These are phyloP conservation scores for Lepilemur septentrionalis DNA, from an alignment of 2,797 vertebrate genomes.

Conservation along the genomic window DNA sequence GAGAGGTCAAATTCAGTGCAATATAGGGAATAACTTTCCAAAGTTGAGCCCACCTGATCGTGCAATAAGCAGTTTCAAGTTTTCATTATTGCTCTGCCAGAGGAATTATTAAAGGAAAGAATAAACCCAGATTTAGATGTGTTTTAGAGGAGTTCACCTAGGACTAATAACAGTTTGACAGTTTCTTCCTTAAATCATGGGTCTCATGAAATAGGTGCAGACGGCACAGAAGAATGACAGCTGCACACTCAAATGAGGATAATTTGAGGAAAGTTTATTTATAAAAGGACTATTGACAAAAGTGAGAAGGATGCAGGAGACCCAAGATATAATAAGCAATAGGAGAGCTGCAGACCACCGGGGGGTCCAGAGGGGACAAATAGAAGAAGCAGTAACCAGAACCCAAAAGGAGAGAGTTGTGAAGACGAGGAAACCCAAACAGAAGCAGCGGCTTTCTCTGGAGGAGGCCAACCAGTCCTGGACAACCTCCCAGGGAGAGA, in stretches of 20 bases:
- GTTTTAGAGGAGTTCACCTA: background rate
- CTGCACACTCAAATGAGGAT: background rate
- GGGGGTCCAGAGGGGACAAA: background rate
- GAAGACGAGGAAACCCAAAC: background rate
- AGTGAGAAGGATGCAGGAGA: background rate
- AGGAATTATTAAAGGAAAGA: constrained; percentile 14
- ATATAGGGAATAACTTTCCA: background rate
- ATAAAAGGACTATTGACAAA: background rate
- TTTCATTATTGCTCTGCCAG: background rate
- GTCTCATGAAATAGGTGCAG: background rate
- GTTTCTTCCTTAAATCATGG: background rate
- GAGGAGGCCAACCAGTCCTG: background rate
- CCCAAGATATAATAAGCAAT: background rate
- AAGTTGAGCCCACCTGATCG: background rate
- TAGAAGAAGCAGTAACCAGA: background rate
- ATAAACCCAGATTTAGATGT: background rate
- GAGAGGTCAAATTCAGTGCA: background rate
- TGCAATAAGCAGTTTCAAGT: background rate
- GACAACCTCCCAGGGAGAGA: background rate
- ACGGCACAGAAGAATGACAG: background rate
- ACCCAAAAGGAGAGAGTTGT: background rate
- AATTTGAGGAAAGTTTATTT: background rate
- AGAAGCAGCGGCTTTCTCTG: background rate
- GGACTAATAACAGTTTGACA: background rate
- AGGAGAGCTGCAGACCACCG: background rate